Percentiles rank a stretch among this genome's conserved stretches.
These are phyloP conservation scores for Corythornis vintsioides DNA, from an alignment of 2,113 vertebrate species.

Conservation along the genomic window DNA sequence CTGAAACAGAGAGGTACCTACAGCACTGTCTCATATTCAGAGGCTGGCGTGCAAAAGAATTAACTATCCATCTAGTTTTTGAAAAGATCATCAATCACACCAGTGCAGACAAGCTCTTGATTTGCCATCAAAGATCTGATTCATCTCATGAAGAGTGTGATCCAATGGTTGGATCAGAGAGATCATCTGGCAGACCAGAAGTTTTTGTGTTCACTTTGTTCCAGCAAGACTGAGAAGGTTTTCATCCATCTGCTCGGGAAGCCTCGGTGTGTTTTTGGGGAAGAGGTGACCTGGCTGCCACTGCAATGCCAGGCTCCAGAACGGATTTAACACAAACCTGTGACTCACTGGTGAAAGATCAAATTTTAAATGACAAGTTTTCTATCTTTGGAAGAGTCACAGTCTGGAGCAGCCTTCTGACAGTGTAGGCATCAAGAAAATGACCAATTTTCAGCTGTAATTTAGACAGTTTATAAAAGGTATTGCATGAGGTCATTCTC, in stretches of 20 bases:
- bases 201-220: background rate
- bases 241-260: background rate
- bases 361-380: background rate
- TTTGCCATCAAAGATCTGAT: background rate
- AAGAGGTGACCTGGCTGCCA: background rate
- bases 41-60: background rate
- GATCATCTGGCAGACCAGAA: background rate
- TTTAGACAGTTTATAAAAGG: background rate
- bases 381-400: background rate
- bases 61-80: background rate
- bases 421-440: background rate
- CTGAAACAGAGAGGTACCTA: background rate
- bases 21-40: background rate
- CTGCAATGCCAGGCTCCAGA: background rate
- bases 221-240: background rate
- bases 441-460: background rate
- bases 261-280: background rate
- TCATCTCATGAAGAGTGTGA: background rate
- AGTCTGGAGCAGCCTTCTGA: background rate
- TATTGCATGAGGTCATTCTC: background rate
- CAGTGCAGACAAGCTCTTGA: background rate
- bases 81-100: background rate
- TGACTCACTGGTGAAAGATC: background rate
- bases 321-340: background rate
- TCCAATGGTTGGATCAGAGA: background rate